These are phyloP conservation scores for Eurystomus glaucurus DNA, from an alignment of 2,797 vertebrate species.

Conservation along the genomic window DNA sequence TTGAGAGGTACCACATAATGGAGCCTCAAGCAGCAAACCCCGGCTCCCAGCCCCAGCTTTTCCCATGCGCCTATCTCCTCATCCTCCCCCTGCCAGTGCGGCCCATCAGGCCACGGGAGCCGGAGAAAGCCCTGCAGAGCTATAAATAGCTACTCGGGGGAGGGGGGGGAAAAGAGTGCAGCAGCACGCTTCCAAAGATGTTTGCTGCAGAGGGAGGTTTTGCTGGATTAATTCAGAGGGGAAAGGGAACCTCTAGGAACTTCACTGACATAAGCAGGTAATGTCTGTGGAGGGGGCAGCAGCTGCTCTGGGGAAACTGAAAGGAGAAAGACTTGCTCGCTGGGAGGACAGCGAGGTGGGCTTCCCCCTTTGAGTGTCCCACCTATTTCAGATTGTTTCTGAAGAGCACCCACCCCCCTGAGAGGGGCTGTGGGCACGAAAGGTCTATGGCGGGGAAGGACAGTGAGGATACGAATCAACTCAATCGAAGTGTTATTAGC, in stretches of 20 bases:
- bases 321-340: not conserved
- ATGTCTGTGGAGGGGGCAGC: not conserved
- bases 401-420: not conserved
- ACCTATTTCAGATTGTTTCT: not conserved
- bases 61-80: not conserved
- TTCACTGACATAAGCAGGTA: not conserved
- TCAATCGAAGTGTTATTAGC: not conserved
- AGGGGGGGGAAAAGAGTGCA: slow-evolving; percentile 6
- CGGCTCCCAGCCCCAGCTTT: not conserved
- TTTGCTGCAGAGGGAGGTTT: slow-evolving; percentile 55
- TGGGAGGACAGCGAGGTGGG: not conserved
- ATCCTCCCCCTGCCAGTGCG: not conserved
- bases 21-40: not conserved
- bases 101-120: slow-evolving; percentile 29
- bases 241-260: not conserved
- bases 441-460: not conserved
- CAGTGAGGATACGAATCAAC: not conserved
- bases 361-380: not conserved
- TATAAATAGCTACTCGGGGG: slow-evolving; percentile 69
- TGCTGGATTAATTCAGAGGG: not conserved
- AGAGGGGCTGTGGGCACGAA: not conserved
- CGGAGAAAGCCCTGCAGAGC: slow-evolving; percentile 70
- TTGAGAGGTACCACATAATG: not conserved
- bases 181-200: slow-evolving; percentile 57
- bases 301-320: not conserved